Evolutionary conservation across 2,113 vertebrate genomes (phyloP).

Genomic region (Noturus placidus): DNA sequence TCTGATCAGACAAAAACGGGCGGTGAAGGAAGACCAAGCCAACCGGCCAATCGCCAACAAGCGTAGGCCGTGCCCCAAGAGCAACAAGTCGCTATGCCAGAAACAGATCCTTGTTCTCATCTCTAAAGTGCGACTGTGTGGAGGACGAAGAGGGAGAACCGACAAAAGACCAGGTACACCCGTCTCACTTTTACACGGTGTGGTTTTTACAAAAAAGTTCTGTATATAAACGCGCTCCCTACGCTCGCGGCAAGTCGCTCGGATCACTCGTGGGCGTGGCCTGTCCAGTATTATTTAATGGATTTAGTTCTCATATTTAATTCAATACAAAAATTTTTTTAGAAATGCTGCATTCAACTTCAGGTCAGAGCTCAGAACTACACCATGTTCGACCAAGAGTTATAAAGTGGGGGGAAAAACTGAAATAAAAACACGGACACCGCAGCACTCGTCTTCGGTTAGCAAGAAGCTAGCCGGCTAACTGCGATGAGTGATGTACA

Average conservation of each 20-base stretch:
- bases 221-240: not conserved
- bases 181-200: not conserved
- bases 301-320: not conserved
- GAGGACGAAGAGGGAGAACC: constrained; percentile 74
- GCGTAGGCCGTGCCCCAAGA: constrained; percentile 83
- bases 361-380: not conserved
- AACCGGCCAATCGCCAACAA: constrained; percentile 81
- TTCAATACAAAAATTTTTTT: not conserved
- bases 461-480: not conserved
- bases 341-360: not conserved
- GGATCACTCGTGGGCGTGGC: not conserved
- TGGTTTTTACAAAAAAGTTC: not conserved
- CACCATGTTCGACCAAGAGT: not conserved
- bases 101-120: constrained; percentile 87
- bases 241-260: too few species aligned
- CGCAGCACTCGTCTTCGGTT: not conserved
- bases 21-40: constrained; percentile 80
- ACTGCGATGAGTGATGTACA: not conserved
- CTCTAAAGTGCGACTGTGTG: constrained; percentile 86
- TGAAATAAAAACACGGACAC: not conserved
- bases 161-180: constrained; percentile 78
- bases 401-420: not conserved
- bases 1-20: constrained; percentile 88
- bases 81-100: constrained; percentile 90
- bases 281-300: not conserved